phyloP scores from a whole-genome alignment of 2,113 vertebrate species.

The Suricata suricatta region DNA sequence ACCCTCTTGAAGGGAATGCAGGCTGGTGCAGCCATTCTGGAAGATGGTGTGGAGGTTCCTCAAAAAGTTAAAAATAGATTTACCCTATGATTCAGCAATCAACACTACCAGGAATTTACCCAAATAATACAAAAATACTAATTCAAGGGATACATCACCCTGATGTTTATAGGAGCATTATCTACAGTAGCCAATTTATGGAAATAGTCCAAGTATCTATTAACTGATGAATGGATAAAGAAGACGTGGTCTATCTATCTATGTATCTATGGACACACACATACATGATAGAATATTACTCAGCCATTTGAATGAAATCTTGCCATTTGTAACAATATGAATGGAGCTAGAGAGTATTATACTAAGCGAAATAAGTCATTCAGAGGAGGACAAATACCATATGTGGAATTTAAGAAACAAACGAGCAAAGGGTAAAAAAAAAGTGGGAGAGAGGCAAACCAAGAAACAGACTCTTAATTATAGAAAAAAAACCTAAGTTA shows the following conservation, averaged over 20 bases:
- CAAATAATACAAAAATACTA: background rate
- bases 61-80: background rate
- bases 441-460: background rate
- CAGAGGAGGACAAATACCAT: background rate
- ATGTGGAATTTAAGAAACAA: background rate
- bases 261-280: too few relatives aligned
- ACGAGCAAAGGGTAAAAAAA: background rate
- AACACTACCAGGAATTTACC: background rate
- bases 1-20: background rate
- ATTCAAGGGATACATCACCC: background rate
- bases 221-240: background rate
- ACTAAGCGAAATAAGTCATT: background rate
- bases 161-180: background rate
- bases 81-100: background rate
- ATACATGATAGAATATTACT: background rate
- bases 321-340: background rate
- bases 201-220: background rate
- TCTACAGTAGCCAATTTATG: background rate
- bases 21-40: background rate
- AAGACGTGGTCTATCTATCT: background rate
- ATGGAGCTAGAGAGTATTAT: background rate
- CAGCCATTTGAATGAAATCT: background rate
- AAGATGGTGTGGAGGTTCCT: background rate
- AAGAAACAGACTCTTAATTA: background rate
- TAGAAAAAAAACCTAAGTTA: background rate